Evolutionary conservation across 2,888 invertebrate species (phyloP).

Genomic region (Pseudanteris insignis): DNA sequence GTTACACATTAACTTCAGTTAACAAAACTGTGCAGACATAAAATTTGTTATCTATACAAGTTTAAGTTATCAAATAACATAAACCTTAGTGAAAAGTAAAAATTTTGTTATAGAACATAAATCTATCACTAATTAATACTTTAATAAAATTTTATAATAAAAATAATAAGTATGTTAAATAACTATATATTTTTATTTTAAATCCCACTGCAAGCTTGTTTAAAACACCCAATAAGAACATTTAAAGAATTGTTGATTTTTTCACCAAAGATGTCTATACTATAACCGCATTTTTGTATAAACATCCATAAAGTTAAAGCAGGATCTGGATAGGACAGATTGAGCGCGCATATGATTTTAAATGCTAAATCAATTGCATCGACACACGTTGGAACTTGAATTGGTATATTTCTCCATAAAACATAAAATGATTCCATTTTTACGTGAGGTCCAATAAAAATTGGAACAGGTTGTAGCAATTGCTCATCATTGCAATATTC

Average conservation of each 20-base stretch:
- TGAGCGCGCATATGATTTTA: conserved; percentile 17
- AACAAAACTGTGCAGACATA: too few species aligned
- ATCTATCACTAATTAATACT: too few species aligned
- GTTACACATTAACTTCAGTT: too few species aligned
- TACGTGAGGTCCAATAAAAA: conserved; percentile 17
- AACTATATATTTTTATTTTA: too few species aligned
- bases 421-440: conserved; percentile 17
- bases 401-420: conserved; percentile 7
- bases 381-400: conserved; percentile 12
- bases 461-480: conserved; percentile 16
- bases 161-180: neutral
- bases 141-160: neutral
- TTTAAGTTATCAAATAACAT: too few species aligned
- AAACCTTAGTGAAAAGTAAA: too few species aligned
- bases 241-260: conserved; percentile 23
- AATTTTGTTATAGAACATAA: neutral
- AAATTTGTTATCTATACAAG: too few species aligned
- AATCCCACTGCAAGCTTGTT: conserved; percentile 7
- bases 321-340: conserved; percentile 14
- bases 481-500: conserved; percentile 1
- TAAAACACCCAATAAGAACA: conserved; percentile 22
- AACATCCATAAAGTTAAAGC: conserved; percentile 23
- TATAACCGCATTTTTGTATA: conserved; percentile 24
- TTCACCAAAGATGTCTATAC: conserved; percentile 27
- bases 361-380: conserved; percentile 25